Evolutionary conservation across 2,113 vertebrate genomes (phyloP).

Genomic region (Cyprinodon tularosa): DNA sequence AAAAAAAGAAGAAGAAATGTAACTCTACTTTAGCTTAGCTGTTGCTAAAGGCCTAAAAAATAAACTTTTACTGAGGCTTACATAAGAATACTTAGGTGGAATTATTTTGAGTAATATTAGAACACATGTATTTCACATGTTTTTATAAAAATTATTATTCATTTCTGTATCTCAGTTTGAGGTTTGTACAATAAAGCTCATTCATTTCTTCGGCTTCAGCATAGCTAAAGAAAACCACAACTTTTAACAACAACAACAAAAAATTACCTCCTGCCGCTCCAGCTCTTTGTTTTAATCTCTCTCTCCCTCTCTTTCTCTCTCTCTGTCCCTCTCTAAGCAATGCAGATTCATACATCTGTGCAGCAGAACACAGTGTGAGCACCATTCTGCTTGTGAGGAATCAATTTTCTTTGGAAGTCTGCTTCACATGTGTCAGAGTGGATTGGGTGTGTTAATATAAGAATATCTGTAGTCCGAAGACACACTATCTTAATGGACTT

Average conservation of each 20-base stretch:
- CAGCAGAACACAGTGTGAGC: constrained; percentile 38
- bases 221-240: constrained; percentile 15
- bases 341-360: constrained; percentile 48
- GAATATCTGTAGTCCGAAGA: background rate
- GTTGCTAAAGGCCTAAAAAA: too few relatives aligned
- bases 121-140: background rate
- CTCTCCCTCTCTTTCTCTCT: constrained; percentile 15
- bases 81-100: background rate
- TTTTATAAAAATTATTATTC: constrained; percentile 33
- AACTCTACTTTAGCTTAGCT: too few relatives aligned
- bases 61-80: background rate
- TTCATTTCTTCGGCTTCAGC: constrained; percentile 50
- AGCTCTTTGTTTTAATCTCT: constrained; percentile 10
- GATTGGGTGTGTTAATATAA: constrained; percentile 33
- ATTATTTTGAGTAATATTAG: constrained; percentile 5
- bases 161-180: constrained; percentile 27
- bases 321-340: constrained; percentile 7
- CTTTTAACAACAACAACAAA: constrained; percentile 28
- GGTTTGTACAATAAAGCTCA: constrained; percentile 48
- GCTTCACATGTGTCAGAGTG: constrained; percentile 55
- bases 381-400: constrained; percentile 49
- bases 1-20: too few relatives aligned
- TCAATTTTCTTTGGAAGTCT: constrained; percentile 57
- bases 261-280: constrained; percentile 21
- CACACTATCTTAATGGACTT: background rate